These are phyloP conservation scores for Achatina immaculata DNA, from an alignment of 1,140 invertebrate species.

Conservation along the genomic window DNA sequence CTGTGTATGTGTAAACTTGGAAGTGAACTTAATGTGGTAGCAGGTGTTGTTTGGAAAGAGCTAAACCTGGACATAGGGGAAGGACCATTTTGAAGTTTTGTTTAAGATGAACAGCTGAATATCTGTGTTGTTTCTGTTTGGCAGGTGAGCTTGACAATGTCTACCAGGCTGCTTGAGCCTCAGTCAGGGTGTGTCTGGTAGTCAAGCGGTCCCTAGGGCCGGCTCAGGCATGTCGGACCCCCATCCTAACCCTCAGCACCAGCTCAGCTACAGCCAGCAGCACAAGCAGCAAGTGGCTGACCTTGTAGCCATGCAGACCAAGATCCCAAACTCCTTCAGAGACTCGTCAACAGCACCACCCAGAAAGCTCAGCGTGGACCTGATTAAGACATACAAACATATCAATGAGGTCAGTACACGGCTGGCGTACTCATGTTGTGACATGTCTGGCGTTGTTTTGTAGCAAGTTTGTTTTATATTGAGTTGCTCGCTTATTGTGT, in stretches of 20 bases:
- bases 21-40: no score
- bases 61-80: no score
- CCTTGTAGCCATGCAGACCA: conserved; percentile 64
- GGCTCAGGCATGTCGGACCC: conserved; percentile 21
- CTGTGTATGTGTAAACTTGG: no score
- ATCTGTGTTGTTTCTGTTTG: no score
- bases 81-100: no score
- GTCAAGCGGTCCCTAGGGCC: conserved; percentile 31
- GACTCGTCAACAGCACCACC: conserved; percentile 92
- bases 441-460: no score
- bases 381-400: conserved; percentile 99
- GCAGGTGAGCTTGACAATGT: conserved; percentile 35
- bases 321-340: conserved; percentile 77
- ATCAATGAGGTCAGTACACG: conserved; percentile 95
- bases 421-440: no score
- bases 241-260: not conserved
- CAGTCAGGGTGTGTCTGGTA: conserved; percentile 30
- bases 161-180: conserved; percentile 1
- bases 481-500: no score
- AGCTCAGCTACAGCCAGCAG: not conserved
- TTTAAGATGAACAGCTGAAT: no score
- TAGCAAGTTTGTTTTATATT: no score
- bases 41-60: no score
- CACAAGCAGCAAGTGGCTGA: conserved; percentile 58
- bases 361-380: conserved; percentile 96